phyloP scores from a whole-genome alignment of 2,797 vertebrate species.

The Eutrigla gurnardus region DNA sequence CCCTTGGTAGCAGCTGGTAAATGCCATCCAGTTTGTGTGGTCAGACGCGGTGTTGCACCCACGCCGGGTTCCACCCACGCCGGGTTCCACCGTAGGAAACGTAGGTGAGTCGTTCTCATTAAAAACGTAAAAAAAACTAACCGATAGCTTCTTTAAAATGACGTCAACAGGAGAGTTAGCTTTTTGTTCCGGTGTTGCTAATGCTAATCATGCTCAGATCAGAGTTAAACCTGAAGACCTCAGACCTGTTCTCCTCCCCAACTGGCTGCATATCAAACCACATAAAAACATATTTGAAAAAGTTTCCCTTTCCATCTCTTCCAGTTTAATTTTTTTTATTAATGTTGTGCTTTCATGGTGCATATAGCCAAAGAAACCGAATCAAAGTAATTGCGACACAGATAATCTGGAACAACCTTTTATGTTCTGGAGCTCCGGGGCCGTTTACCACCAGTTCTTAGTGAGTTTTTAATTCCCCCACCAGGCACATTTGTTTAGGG shows the following conservation, averaged over 20 bases:
- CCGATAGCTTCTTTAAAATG: too few relatives aligned
- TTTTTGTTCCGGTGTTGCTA: neutral
- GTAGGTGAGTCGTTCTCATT: too few relatives aligned
- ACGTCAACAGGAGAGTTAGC: neutral
- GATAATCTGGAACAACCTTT: neutral
- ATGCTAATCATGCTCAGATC: too few relatives aligned
- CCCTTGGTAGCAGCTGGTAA: neutral
- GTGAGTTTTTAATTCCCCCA: neutral
- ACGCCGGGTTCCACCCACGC: too few relatives aligned
- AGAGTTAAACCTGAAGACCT: too few relatives aligned
- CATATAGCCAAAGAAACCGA: neutral
- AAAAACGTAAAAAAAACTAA: too few relatives aligned
- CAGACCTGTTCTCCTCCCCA: too few relatives aligned
- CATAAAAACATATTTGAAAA: too few relatives aligned
- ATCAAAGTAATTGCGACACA: neutral
- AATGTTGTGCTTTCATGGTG: neutral
- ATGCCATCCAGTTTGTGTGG: neutral
- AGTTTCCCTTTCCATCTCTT: neutral
- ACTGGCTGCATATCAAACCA: too few relatives aligned
- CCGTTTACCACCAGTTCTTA: neutral
- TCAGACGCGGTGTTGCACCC: neutral
- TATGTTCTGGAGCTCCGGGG: neutral
- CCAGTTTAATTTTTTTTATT: neutral
- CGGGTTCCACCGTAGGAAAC: accelerated
- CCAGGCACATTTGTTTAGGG: neutral